These are phyloP conservation scores for Sciurus niger DNA, from an alignment of 2,113 vertebrate genomes.

Conservation along the genomic window DNA sequence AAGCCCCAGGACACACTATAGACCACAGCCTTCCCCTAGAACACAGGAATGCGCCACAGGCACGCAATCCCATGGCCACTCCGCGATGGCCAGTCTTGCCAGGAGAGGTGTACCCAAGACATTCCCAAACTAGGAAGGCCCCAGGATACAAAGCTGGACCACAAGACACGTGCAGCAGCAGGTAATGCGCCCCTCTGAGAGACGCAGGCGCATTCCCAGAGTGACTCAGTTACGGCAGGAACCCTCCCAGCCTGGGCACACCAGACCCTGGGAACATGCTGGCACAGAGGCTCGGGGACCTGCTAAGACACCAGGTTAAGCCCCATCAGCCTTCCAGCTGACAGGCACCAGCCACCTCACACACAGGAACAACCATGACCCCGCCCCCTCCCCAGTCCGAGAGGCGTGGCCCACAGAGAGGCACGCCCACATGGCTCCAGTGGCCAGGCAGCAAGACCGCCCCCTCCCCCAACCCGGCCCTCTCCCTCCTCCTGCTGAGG, in stretches of 20 bases:
- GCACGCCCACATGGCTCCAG: background rate
- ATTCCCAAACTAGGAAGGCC: background rate
- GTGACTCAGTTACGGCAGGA: too few species aligned
- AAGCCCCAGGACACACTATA: fast-evolving
- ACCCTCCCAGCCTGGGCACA: background rate
- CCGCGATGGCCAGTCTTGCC: background rate
- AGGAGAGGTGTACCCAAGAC: background rate
- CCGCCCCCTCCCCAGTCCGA: background rate
- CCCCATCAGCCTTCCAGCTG: background rate
- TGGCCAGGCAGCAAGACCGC: background rate
- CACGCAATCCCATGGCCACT: fast-evolving
- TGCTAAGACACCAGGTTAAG: background rate
- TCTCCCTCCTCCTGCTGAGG: background rate
- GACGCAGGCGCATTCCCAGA: background rate
- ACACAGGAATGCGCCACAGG: fast-evolving
- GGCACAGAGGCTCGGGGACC: background rate
- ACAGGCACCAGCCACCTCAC: background rate
- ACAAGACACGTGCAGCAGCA: background rate
- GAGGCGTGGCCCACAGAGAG: conserved; percentile 33
- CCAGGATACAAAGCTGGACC: background rate
- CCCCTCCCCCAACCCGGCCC: background rate
- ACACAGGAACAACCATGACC: fast-evolving
- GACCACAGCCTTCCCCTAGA: background rate
- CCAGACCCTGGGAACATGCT: background rate
- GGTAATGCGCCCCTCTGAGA: background rate